A percentile compares a stretch with the other conserved stretches of the same genome.
These are phyloP conservation scores for Ophion obscuratus DNA, from an alignment of 2,888 invertebrate species.

Conservation along the genomic window DNA sequence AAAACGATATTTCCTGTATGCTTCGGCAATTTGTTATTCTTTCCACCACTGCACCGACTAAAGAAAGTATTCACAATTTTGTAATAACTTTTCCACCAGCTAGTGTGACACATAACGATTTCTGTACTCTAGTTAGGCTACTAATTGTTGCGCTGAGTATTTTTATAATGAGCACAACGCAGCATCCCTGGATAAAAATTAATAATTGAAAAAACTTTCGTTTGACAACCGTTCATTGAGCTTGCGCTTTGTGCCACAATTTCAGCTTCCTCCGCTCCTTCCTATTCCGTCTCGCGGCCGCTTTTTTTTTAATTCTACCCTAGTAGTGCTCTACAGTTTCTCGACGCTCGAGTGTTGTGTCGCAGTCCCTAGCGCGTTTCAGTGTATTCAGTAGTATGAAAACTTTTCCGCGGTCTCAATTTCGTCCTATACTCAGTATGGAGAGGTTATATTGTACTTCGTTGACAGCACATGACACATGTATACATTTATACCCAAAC, in stretches of 20 bases:
- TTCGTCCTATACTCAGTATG: not conserved
- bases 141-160: not conserved
- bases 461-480: slow-evolving; percentile 14
- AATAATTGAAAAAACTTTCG: not conserved
- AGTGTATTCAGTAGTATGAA: slow-evolving; percentile 35
- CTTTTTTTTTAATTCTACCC: not conserved
- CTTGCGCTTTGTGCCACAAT: not conserved
- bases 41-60: too few species aligned
- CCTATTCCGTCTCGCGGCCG: not conserved
- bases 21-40: too few species aligned
- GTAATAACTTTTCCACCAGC: too few species aligned
- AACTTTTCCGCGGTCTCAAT: slow-evolving; percentile 14
- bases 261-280: not conserved
- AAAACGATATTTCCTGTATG: too few species aligned
- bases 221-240: not conserved
- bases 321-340: slow-evolving; percentile 14
- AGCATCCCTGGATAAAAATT: not conserved
- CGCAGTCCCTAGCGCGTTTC: slow-evolving; percentile 38
- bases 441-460: not conserved
- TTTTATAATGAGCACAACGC: not conserved
- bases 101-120: not conserved
- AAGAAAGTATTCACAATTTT: too few species aligned
- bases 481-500: not conserved
- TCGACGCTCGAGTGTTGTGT: slow-evolving; percentile 32
- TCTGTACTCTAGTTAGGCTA: not conserved